A percentile compares a stretch with the other conserved stretches of the same genome.
Conservation (phyloP, 1,140 invertebrate species). For the Lineus longissimus region DNA sequence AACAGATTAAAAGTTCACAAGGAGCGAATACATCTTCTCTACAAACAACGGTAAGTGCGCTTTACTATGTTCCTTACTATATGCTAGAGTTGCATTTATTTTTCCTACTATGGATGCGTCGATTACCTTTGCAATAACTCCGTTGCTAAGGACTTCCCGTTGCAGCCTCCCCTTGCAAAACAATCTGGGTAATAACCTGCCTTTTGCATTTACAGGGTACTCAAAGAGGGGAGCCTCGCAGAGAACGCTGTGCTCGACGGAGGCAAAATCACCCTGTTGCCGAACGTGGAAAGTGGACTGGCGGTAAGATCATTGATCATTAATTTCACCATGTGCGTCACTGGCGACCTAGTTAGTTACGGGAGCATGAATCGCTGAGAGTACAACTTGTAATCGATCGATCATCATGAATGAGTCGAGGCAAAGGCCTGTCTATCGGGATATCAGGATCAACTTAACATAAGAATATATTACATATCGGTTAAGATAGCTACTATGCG, state of each 20-base stretch:
- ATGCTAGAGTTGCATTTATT: neutral
- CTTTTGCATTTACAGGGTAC: slow-evolving; percentile 66
- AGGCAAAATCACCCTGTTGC: slow-evolving; percentile 80
- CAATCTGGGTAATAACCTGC: slow-evolving; percentile 1
- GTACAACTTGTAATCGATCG: neutral
- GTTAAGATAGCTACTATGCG: no score
- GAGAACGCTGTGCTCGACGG: slow-evolving; percentile 84
- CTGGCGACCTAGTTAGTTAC: neutral
- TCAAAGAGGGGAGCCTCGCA: slow-evolving; percentile 78
- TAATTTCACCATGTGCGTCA: neutral
- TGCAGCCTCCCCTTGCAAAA: slow-evolving; percentile 4
- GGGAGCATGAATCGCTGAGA: neutral
- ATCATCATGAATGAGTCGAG: neutral
- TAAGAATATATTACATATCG: no score
- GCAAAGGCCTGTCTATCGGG: no score
- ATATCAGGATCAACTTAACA: no score
- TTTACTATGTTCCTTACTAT: slow-evolving; percentile 3
- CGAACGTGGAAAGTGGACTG: slow-evolving; percentile 88
- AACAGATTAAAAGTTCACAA: slow-evolving; percentile 86
- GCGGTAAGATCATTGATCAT: slow-evolving; percentile 70
- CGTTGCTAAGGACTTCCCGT: slow-evolving; percentile 9
- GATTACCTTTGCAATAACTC: neutral
- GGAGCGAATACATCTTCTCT: slow-evolving; percentile 84
- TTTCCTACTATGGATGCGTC: slow-evolving; percentile 5
- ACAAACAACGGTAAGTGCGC: slow-evolving; percentile 75